Base-by-base conservation (phyloP, 2,113 vertebrate genomes). In the Eudyptes chrysolophus region DNA sequence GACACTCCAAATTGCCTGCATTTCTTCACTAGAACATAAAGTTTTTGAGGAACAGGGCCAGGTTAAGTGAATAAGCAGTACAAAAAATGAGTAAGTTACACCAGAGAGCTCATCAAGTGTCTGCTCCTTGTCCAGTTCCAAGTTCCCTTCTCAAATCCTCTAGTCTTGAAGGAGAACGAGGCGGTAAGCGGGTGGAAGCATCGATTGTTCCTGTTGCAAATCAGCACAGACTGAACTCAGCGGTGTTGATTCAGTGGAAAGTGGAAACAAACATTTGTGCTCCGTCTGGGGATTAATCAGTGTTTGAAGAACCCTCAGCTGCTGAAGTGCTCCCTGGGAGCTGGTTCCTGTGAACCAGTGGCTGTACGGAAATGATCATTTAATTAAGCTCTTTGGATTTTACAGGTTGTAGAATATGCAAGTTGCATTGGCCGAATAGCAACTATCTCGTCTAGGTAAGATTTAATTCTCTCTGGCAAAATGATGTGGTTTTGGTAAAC, bases 371-470 rank as follows among this genome's bases (percentile, higher is more conserved):
- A 82, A 34, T 0, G 1, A 13, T 42, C 4, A 2, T 51, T 93
- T 70, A 19, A 89, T 44, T 7, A 26, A 48, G 40, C 11, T 49
- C 12, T 74, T 84, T 89, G 77, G n/a, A 79, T 84, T 76, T 98
- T 88, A 98, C 97, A 98, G 98, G 96, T 97, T 93, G 94, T 98
- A 76, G 97, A 98, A 87, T 97, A 95, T 20, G 91, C 87, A 9
- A 97, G 66, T 38, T 92, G 68, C 16, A 10, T 97, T n/a, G 98
- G 98, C 54, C 96, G 94, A 65, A 48, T 96, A 84, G 90, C 96
- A 46, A 98, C 98, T 2, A 91, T 99, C 80, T 94, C 96, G 0
- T 98, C 98, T 46, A 98, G 98, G 99, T 99, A 97, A 98, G 97
- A 25, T 60, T 69, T 38, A 2, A n/a, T 69, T 38, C 36, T 29